Evolutionary conservation across 2,797 vertebrate genomes (phyloP).

Genomic region (Fistularia tabacaria): DNA sequence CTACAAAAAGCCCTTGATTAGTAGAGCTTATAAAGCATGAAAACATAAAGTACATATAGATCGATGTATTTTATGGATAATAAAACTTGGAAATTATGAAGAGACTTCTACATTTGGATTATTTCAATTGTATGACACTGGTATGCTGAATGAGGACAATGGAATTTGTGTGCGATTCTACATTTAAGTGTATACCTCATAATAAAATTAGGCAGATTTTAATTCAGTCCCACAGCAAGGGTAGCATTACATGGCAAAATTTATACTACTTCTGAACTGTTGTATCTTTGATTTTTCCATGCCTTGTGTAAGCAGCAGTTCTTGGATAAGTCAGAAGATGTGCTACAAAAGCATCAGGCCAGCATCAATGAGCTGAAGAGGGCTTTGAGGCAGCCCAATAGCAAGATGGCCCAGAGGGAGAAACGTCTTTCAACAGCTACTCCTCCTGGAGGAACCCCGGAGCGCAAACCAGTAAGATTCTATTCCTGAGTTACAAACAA

Average conservation of each 20-base stretch:
- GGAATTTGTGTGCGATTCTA: too few species aligned
- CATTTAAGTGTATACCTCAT: too few species aligned
- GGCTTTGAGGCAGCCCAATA: conserved; percentile 94
- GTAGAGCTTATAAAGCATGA: too few species aligned
- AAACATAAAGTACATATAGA: too few species aligned
- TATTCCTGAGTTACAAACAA: background rate
- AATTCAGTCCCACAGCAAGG: too few species aligned
- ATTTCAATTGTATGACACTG: too few species aligned
- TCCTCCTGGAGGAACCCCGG: conserved; percentile 84
- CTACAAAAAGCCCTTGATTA: too few species aligned
- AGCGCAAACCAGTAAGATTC: conserved; percentile 79
- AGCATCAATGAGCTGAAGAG: conserved; percentile 99
- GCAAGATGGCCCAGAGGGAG: conserved; percentile 90
- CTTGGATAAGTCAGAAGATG: conserved; percentile 95
- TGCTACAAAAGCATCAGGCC: conserved; percentile 97
- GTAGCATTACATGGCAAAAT: background rate
- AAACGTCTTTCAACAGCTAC: conserved; percentile 86
- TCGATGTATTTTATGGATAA: too few species aligned
- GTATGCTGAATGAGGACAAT: too few species aligned
- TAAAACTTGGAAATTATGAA: too few species aligned
- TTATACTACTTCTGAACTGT: conserved; percentile 7
- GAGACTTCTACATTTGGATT: too few species aligned
- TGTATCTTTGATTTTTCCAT: conserved; percentile 17
- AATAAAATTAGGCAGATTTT: too few species aligned
- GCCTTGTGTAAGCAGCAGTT: conserved; percentile 77